Percentiles rank a stretch among this genome's conserved stretches.
These are phyloP conservation scores for Aphelinus certus DNA, from an alignment of 1,140 invertebrate species.

Conservation along the genomic window DNA sequence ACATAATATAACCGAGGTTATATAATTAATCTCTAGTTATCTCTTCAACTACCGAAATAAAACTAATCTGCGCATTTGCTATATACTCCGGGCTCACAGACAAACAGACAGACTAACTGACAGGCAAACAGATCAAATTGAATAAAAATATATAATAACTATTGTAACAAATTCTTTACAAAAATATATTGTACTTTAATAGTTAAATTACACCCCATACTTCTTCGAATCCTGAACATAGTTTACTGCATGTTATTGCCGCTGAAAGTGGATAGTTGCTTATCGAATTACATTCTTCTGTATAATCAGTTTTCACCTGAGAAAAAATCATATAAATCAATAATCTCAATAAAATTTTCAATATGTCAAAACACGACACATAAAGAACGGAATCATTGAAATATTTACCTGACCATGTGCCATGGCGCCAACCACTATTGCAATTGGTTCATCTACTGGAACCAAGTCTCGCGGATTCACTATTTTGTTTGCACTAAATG, in stretches of 20 bases:
- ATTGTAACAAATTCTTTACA: too few relatives aligned
- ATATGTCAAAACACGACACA: too few relatives aligned
- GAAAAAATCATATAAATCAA: conserved; percentile 40
- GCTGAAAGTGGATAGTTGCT: conserved; percentile 97
- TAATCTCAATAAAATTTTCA: too few relatives aligned
- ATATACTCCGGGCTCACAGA: too few relatives aligned
- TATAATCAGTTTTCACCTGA: conserved; percentile 87
- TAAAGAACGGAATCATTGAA: conserved; percentile 24
- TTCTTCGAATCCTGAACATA: conserved; percentile 98
- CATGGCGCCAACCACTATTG: conserved; percentile 95
- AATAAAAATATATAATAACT: too few relatives aligned
- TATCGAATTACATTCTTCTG: conserved; percentile 90
- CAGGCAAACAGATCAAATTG: too few relatives aligned
- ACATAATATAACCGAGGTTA: too few relatives aligned
- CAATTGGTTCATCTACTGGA: conserved; percentile 83
- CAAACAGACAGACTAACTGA: too few relatives aligned
- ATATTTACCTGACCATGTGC: conserved; percentile 87
- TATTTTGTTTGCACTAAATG: conserved; percentile 85
- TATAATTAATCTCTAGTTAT: too few relatives aligned
- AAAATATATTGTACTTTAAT: neutral
- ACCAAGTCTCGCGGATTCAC: conserved; percentile 84
- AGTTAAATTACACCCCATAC: conserved; percentile 85
- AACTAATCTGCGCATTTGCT: too few relatives aligned
- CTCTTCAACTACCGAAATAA: too few relatives aligned
- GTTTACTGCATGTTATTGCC: conserved; percentile 94